phyloP scores from a whole-genome alignment of 2,113 vertebrate species.

The Strigops habroptila region DNA sequence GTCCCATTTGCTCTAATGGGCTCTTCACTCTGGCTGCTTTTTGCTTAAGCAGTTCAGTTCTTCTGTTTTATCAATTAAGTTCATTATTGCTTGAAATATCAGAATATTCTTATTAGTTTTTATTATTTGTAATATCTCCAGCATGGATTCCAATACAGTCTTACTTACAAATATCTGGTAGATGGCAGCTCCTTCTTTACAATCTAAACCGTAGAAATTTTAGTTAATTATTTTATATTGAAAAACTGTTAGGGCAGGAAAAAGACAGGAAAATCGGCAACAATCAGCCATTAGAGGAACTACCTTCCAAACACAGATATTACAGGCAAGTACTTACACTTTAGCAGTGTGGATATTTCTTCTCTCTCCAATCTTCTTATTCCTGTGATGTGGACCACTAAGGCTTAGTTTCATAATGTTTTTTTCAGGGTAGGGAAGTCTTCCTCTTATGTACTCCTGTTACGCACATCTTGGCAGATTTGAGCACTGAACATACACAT shows the following conservation, averaged over 20 bases:
- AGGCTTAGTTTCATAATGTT: background rate
- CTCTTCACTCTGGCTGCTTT: background rate
- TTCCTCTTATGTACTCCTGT: background rate
- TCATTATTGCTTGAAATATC: background rate
- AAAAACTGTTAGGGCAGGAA: background rate
- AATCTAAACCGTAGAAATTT: background rate
- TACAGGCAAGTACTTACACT: background rate
- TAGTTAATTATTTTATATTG: background rate
- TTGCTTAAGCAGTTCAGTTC: background rate
- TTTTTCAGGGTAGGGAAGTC: background rate
- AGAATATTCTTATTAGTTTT: background rate
- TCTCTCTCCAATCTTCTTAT: background rate
- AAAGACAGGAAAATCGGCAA: background rate
- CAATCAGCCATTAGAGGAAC: background rate
- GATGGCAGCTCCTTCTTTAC: background rate
- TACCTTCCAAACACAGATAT: background rate
- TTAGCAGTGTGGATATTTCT: background rate
- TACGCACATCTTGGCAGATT: background rate
- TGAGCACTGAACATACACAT: background rate
- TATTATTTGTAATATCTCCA: background rate
- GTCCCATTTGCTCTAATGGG: background rate
- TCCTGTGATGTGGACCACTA: background rate
- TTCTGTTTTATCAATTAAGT: background rate
- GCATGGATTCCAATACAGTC: background rate
- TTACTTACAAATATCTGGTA: background rate